Base-by-base conservation (phyloP, 2,797 vertebrate genomes). In the Anabacerthia variegaticeps region DNA sequence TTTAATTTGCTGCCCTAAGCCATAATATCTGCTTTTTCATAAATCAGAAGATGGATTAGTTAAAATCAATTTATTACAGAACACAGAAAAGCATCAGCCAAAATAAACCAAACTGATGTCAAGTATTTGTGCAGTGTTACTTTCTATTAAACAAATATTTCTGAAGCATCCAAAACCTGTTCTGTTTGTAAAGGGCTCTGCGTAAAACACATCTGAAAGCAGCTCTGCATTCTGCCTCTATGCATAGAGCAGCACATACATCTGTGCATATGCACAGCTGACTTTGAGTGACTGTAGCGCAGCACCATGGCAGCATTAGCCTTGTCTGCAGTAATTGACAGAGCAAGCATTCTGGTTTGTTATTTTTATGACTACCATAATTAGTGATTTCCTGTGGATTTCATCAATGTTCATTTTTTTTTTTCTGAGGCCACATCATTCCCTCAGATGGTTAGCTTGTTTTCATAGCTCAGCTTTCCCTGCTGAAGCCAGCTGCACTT, bases 21-120 rank as follows among this genome's bases (percentile, higher is more conserved):
- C 90, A 12, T 54, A 67, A 89, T 95, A 97, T 85, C 92, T 94
- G 93, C 90, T 95, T 97, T 97, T 97, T 89, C 88, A 94, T 91
- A 97, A 96, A 96, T 96, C 93, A 90, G 82, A 96, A 86, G 80
- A 77, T 88, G 85, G 92, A 96, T 96, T 96, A 96, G 68, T 86
- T 93, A 46, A 72, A 94, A 86, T 94, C 41, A 89, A 21, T 96
- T 92, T 94, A 93, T 89, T 94, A 88, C 16, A 77, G 75, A 88
- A 68, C 69, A 58, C 51, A 73, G 34, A 69, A 75, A 34, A 72
- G 56, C 61, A 84, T 69, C 76, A 69, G 30, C 73, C 58, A 87
- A 80, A 93, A 46, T 68, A 85, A 96, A 89, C 12, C 10, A 30
- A 55, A 58, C 37, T 55, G 36, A 68, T 91, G 3, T 0, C 66